Evolutionary conservation across 2,113 vertebrate genomes (phyloP), one percentile per base, ranked within the genome.

Genomic region (Carollia perspicillata): DNA sequence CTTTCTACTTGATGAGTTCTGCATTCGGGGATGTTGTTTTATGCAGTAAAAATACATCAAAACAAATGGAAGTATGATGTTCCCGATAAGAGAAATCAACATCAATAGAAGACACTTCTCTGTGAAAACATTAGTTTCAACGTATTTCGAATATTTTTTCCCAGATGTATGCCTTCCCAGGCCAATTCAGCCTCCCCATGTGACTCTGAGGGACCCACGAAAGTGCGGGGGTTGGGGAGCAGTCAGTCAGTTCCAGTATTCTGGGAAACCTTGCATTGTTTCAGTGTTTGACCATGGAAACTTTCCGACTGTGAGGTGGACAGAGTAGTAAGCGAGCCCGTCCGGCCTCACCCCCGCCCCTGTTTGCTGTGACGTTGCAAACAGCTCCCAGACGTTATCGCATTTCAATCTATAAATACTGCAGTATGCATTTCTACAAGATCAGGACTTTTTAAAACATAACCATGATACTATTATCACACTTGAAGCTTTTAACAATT

Each of bases 361-460:
- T 8, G 71, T 79, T 53, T 77, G n/a, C 79, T 74, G 11, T 60
- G 63, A 51, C 91, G 26, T 95, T 85, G 92, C 58, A 95, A 86
- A 96, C 53, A 84, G 66, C 85, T 84, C 68, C 51, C 85, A 92
- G 97, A 96, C 93, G 37, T 94, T 68, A 95, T 63, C 89, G 97
- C 91, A 93, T 89, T 95, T 95, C 89, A 75, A 49, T 93, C 95
- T 93, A 86, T 94, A 97, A 97, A 96, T 91, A 89, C 78, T 89
- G 28, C n/a, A 35, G 63, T 65, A 12, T 89, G 72, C 89, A 65
- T 97, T 96, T 96, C 93, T 81, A 42, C 58, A 12, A 90, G 84
- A 92, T 74, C 81, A 95, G 58, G 88, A 84, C 51, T 84, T 91
- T 94, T 55, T 3, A 63, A 69, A 89, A 78, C 47, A 71, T 42